Conservation (phyloP, 2,797 vertebrate species). For the Ammospiza maritima region DNA sequence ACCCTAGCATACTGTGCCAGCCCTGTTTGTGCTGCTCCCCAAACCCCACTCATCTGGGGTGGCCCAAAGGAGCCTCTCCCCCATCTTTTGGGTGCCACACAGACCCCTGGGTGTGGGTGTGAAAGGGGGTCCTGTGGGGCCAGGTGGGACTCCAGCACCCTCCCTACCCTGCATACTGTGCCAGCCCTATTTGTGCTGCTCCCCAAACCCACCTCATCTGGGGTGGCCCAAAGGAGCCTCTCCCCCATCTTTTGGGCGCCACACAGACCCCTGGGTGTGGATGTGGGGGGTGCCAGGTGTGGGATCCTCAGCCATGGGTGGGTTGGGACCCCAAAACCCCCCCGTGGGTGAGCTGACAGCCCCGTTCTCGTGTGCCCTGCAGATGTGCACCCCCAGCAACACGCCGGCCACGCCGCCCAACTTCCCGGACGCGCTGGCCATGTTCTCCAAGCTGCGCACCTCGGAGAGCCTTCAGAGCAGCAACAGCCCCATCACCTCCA, state of each 20-base stretch:
- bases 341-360: accelerated
- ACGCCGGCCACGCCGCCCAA: conserved; percentile 94
- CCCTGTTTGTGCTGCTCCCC: too few relatives aligned
- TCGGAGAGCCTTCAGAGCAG: conserved; percentile 83
- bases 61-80: too few relatives aligned
- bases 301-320: accelerated
- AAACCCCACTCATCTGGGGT: too few relatives aligned
- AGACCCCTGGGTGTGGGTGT: background rate
- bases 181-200: too few relatives aligned
- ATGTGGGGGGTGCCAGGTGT: accelerated
- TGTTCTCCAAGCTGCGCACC: conserved; percentile 93
- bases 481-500: conserved; percentile 77
- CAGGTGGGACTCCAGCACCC: too few relatives aligned
- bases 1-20: too few relatives aligned
- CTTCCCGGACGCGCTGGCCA: conserved; percentile 93
- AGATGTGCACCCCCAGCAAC: conserved; percentile 97
- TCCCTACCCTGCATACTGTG: too few relatives aligned
- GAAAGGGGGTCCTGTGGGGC: too few relatives aligned
- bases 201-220: too few relatives aligned
- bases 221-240: too few relatives aligned
- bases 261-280: accelerated
- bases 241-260: background rate
- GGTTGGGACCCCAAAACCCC: too few relatives aligned
- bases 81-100: background rate
- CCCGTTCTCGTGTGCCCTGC: background rate